Evolutionary conservation across 92 coral and sea anemone species (phyloP).

Genomic region (Zoanthus sociatus): DNA sequence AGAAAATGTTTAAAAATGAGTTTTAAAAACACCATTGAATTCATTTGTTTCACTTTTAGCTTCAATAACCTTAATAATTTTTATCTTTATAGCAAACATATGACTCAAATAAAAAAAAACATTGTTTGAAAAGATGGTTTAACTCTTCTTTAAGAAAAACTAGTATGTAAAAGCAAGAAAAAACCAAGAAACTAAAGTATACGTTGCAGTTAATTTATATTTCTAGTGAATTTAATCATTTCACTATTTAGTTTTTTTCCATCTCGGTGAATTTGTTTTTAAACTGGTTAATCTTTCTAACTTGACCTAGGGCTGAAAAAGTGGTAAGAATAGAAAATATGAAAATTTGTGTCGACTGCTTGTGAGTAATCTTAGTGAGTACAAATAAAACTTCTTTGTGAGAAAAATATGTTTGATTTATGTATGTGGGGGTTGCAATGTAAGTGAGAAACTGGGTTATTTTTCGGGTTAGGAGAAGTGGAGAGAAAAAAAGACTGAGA

Average conservation of each 20-base stretch:
- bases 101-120: background rate
- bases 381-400: too few relatives aligned
- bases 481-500: slow-evolving; percentile 14
- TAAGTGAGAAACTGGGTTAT: slow-evolving; percentile 14
- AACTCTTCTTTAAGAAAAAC: background rate
- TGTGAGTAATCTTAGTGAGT: background rate
- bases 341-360: background rate
- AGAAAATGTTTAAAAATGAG: background rate
- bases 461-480: background rate
- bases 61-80: background rate
- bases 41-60: background rate
- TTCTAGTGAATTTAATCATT: background rate
- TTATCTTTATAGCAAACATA: background rate
- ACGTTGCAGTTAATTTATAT: background rate
- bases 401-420: background rate
- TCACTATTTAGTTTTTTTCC: slow-evolving; percentile 5
- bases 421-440: background rate
- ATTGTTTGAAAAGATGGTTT: background rate
- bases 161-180: background rate
- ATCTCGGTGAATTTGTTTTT: background rate
- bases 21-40: background rate
- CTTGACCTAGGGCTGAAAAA: background rate
- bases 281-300: slow-evolving; percentile 3
- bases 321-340: background rate
- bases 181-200: background rate